Base-by-base conservation (phyloP, 2,888 invertebrate genomes). In the Mamestra brassicae region DNA sequence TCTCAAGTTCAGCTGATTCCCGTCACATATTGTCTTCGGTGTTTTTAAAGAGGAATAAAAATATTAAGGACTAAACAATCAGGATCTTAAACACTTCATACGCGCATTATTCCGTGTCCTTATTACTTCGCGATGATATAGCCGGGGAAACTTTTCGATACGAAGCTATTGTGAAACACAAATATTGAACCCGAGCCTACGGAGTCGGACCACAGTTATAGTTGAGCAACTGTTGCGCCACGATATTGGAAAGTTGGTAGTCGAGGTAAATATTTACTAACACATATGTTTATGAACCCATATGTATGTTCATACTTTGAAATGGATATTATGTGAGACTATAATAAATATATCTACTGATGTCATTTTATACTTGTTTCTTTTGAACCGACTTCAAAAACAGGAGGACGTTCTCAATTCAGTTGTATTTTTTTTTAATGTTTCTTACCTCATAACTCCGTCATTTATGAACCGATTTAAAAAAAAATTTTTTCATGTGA, bases 151-250 rank as follows among this genome's bases (percentile, higher is more conserved):
- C 87, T 86, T 87, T 87, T 13, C 85, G 36, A 86, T 87, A 79
- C 75, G 61, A 66, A 70, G 71, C 86, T 55, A 86, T 86, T 86
- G 87, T 86, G 63, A 42, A 83, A 78, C 75, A 73, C 87, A 87
- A 86, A 86, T 86, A 87, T 87, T 86, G 81, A 81, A 84, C 42
- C 80, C 84, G 17, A 70, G 81, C 81, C 84, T 84, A 81, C 83
- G 60, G 71, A 79, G 80, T 73, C 79, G 42, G 55, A 71, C 79
- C 72, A 65, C 81, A 72, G 73, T 84, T 81, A 62, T 62, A 79
- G 82, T 86, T 86, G 58, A 68, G 79, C 62, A 69, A 82, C 81
- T 72, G 81, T 84, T 75, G 81, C 76, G 63, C 80, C 47, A 84
- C 54, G 61, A 68, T 80, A 81, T 81, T 84, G 81, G 65, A 75